Conservation (phyloP, 2,797 vertebrate genomes). For the Lacerta agilis region DNA sequence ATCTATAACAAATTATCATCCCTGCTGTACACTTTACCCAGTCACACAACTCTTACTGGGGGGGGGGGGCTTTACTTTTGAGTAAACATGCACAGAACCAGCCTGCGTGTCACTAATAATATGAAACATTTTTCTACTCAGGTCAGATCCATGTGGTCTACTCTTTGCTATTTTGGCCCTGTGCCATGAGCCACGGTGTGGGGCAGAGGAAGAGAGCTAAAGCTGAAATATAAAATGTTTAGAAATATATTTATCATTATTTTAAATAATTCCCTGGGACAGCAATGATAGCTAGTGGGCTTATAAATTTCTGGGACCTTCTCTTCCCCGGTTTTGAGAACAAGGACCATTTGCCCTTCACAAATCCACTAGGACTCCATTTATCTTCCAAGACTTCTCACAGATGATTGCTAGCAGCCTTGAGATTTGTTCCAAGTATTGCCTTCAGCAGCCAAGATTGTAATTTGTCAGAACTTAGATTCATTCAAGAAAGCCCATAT, state of each 20-base stretch:
- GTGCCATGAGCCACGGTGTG: background rate
- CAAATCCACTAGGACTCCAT: conserved; percentile 17
- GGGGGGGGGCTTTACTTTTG: background rate
- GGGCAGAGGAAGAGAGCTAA: background rate
- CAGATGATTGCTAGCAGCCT: conserved; percentile 22
- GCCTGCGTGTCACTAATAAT: background rate
- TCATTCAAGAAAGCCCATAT: conserved; percentile 23
- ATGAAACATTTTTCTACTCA: background rate
- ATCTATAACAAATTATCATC: too few relatives aligned
- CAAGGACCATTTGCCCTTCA: conserved; percentile 24
- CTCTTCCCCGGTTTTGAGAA: conserved; percentile 7
- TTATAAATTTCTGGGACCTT: conserved; percentile 8
- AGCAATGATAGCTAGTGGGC: background rate
- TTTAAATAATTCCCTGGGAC: conserved; percentile 1
- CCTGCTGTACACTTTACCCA: background rate
- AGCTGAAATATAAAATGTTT: background rate
- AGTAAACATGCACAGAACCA: background rate
- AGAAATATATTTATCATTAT: conserved; percentile 11
- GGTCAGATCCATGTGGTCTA: background rate
- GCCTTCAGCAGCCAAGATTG: conserved; percentile 8
- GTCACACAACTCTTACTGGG: background rate
- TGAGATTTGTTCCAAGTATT: conserved; percentile 28
- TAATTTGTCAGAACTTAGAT: conserved; percentile 32
- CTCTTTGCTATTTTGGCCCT: background rate
- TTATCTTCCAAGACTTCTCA: conserved; percentile 29